Base-by-base conservation (phyloP, 2,888 invertebrate species). In the Aphidoletes aphidimyza region DNA sequence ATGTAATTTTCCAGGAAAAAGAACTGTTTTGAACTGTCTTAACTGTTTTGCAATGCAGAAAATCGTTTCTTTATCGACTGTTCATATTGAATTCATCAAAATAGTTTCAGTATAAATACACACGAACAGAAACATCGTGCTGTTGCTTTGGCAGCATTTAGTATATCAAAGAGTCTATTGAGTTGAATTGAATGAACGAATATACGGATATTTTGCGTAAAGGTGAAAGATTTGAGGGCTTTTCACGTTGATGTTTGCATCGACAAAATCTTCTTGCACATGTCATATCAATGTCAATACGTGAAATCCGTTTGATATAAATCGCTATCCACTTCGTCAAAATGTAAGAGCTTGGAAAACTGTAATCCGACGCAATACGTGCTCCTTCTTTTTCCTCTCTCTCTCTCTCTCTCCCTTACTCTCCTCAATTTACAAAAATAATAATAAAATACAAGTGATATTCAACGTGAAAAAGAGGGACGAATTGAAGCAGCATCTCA, bases 171-270 rank as follows among this genome's bases (percentile, higher is more conserved):
- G 14, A 42, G 42, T 42, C 14, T 42, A 42, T 42, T 14, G 42
- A 42, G 42, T 9, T 42, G 30, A 69, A 69, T 69, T 69, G 69
- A 69, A 69, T 69, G 26, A n/a, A n/a, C 9, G 69, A 69, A 69
- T 11, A 5, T 22, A 26, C 3, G 54, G n/a, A 54, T 54, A 22
- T 54, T 54, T 54, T 26, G 54, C n/a, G n/a, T n/a, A n/a, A n/a
- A n/a, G n/a, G n/a, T 54, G 6, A 14, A 9, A 42, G 42, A 42
- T 42, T 42, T 42, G 42, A 42, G 8, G 6, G 42, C 42, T 6
- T 42, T 42, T 42, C 6, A 42, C n/a, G 42, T 42, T 42, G 42
- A 42, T 14, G 14, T 42, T 14, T 6, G 14, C 8, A 9, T 42
- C 42, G 42, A 42, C 8, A 42, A n/a, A n/a, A n/a, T n/a, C n/a